Base-by-base conservation (phyloP, 1,140 invertebrate genomes). In the Pogonomyrmex californicus region DNA sequence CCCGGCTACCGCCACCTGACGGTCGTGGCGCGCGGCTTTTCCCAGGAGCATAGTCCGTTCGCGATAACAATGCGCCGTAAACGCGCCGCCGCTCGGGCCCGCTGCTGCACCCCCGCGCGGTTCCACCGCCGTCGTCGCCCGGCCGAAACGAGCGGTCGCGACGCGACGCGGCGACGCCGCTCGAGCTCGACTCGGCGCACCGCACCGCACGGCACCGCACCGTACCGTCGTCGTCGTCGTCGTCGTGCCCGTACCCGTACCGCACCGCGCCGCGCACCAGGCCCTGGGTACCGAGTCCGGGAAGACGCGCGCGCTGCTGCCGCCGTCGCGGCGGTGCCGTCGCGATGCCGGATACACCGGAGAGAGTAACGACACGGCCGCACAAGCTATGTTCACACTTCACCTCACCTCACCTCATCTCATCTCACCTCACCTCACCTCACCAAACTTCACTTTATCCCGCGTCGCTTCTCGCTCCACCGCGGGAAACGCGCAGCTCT, bases 1-100 rank as follows among this genome's bases (percentile, higher is more conserved):
- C 86, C 79, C 86, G 90, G 70, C 90, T 94, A 92, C 75, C 90
- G 92, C 93, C 94, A 93, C 92, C 94, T 94, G 87, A 65, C 87
- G 92, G 90, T 65, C 36, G 78, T 89, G 17, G 63, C 76, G 78
- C 62, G 44, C 82, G 86, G 91, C 87, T 86, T 90, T 83, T 88
- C 90, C 86, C 73, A 91, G 87, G 87, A 91, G 86, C 91, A 94
- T 94, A 93, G 68, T 71, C 86, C 83, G 85, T 94, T 93, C 78
- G 88, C 70, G 86, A 77, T 93, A 93, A 94, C 58, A 81, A 71
- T 68, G 12, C 75, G 49, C 5, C 71, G 70, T 14, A 78, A 41
- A 9, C 54, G 41, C 79, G 82, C 83, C 89, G 87, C 88, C 66
- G 70, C 41, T 12, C 51, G 66, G 88, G 87, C 87, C 88, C 5